Conservation (phyloP, 2,113 vertebrate genomes). For the Rhabdornis inornatus region DNA sequence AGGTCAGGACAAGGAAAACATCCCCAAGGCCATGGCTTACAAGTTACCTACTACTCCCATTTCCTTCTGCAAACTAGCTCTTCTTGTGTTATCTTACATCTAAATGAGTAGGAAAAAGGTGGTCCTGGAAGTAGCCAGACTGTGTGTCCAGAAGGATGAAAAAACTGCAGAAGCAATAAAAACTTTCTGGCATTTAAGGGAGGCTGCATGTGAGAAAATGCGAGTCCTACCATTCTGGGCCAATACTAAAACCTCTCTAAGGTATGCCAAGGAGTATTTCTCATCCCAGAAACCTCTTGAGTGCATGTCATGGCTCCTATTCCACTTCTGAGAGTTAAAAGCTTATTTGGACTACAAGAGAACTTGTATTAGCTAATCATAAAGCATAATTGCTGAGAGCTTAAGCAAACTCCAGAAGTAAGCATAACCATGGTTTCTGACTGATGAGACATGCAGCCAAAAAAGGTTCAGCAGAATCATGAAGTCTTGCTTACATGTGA, state of each 20-base stretch:
- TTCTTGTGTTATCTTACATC: neutral
- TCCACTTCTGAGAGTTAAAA: neutral
- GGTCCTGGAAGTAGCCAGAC: neutral
- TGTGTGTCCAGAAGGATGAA: neutral
- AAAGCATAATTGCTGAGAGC: neutral
- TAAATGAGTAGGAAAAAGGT: neutral
- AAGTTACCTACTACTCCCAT: neutral
- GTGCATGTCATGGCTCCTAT: neutral
- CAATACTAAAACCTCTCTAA: neutral
- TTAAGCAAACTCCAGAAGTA: neutral
- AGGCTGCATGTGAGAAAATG: neutral
- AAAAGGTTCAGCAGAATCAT: neutral
- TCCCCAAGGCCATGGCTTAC: neutral
- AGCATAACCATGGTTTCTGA: neutral
- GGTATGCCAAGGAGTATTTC: neutral
- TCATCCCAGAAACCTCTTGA: neutral
- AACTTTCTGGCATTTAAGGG: neutral
- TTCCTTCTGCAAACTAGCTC: neutral
- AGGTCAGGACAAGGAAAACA: neutral
- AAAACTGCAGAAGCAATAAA: neutral
- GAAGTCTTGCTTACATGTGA: rapidly evolving
- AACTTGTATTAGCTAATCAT: neutral
- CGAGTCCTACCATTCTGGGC: neutral
- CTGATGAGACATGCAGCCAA: rapidly evolving
- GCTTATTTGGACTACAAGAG: neutral